These are phyloP conservation scores for Sebastes taczanowskii DNA, from an alignment of 2,797 vertebrate genomes.

Conservation along the genomic window DNA sequence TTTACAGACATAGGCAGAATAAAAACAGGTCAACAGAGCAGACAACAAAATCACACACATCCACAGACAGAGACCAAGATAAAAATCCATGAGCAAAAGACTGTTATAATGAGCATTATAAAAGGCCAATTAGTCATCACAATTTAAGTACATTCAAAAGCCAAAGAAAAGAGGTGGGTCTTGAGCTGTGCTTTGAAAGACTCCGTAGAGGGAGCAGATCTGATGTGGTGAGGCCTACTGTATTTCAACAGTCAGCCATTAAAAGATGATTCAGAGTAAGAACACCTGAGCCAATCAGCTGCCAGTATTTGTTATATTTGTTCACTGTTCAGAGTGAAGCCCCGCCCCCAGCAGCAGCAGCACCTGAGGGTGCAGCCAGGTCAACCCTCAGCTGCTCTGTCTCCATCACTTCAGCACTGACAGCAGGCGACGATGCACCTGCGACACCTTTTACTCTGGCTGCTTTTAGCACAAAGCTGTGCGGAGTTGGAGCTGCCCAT, in stretches of 20 bases:
- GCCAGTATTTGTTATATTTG: not conserved
- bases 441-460: slow-evolving; percentile 43
- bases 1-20: no score
- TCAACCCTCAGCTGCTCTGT: not conserved
- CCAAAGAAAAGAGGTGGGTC: no score
- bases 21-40: no score
- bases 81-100: no score
- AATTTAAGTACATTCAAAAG: no score
- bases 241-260: not conserved
- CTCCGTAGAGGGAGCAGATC: no score
- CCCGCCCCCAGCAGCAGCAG: slow-evolving; percentile 49
- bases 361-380: slow-evolving; percentile 54
- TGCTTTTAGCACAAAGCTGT: slow-evolving; percentile 47
- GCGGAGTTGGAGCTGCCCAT: slow-evolving; percentile 83
- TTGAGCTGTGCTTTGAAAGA: no score
- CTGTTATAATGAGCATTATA: no score
- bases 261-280: not conserved
- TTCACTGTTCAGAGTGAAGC: not conserved
- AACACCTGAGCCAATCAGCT: slow-evolving; percentile 27
- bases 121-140: no score
- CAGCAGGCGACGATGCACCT: slow-evolving; percentile 54
- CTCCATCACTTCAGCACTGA: slow-evolving; percentile 46
- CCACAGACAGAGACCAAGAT: no score
- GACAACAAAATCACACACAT: no score
- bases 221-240: no score